These are phyloP conservation scores for Mandrillus leucophaeus DNA, from an alignment of 2,113 vertebrate species.

Conservation along the genomic window DNA sequence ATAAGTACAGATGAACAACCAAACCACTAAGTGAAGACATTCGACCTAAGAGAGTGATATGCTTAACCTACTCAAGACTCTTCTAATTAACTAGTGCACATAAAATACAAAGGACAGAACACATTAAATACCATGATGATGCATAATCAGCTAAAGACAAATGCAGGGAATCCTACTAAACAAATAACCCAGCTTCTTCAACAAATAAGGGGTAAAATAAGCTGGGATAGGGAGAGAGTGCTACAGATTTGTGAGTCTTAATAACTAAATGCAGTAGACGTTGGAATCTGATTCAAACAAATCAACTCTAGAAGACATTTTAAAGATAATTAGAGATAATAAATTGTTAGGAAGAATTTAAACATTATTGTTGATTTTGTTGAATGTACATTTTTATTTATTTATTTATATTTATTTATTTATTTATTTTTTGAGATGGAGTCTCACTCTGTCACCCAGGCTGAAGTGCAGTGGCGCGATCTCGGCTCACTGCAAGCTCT, in stretches of 20 bases:
- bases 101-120: not conserved
- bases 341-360: not conserved
- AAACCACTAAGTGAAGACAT: not conserved
- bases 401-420: too few species aligned
- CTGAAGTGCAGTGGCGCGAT: too few species aligned
- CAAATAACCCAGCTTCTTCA: not conserved
- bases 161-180: not conserved
- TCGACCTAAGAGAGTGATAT: not conserved
- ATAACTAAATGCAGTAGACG: not conserved
- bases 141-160: not conserved
- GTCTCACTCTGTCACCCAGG: too few species aligned
- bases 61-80: not conserved
- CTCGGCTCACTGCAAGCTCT: too few species aligned
- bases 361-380: not conserved
- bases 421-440: too few species aligned
- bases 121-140: not conserved
- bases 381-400: not conserved
- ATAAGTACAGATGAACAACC: not conserved
- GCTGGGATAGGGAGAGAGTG: not conserved
- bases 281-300: not conserved
- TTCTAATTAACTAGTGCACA: not conserved
- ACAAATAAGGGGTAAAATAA: not conserved
- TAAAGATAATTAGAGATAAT: not conserved
- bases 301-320: not conserved
- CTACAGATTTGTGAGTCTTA: not conserved